Evolutionary conservation across 2,797 vertebrate genomes (phyloP).

Genomic region (Myotis findleyi): DNA sequence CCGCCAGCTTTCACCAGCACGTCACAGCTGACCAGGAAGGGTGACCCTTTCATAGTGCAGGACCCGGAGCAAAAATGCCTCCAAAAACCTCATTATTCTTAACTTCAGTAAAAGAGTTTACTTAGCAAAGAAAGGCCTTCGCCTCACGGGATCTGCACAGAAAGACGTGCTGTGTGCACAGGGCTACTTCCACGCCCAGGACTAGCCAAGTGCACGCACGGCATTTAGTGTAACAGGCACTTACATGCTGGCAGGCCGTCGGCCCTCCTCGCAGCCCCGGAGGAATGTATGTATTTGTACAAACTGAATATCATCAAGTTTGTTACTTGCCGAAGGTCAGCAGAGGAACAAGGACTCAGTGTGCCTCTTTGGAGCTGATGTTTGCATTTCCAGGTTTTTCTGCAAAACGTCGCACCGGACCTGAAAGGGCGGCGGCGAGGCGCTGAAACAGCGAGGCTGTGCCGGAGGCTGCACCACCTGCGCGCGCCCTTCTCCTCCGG

Average conservation of each 20-base stretch:
- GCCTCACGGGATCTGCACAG: background rate
- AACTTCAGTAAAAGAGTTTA: background rate
- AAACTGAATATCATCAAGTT: background rate
- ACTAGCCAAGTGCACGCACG: background rate
- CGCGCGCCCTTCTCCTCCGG: too few species aligned
- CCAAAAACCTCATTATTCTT: background rate
- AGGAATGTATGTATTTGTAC: background rate
- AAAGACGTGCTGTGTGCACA: background rate
- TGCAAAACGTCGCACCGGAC: background rate
- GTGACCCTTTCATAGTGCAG: background rate
- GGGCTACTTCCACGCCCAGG: background rate
- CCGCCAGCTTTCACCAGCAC: background rate
- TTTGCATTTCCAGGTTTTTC: background rate
- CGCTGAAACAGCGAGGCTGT: background rate
- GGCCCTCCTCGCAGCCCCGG: background rate
- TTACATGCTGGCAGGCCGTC: background rate
- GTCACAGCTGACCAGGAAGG: conserved; percentile 45
- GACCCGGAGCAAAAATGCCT: background rate
- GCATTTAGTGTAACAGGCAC: background rate
- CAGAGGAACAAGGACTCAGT: background rate
- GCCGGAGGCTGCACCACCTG: too few species aligned
- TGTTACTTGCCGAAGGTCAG: background rate
- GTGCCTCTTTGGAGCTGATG: background rate
- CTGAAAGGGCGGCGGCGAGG: background rate
- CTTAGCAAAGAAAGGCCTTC: background rate